Percentiles rank a stretch among this genome's conserved stretches.
phyloP scores from a whole-genome alignment of 2,113 vertebrate genomes.

The Myocastor coypus region DNA sequence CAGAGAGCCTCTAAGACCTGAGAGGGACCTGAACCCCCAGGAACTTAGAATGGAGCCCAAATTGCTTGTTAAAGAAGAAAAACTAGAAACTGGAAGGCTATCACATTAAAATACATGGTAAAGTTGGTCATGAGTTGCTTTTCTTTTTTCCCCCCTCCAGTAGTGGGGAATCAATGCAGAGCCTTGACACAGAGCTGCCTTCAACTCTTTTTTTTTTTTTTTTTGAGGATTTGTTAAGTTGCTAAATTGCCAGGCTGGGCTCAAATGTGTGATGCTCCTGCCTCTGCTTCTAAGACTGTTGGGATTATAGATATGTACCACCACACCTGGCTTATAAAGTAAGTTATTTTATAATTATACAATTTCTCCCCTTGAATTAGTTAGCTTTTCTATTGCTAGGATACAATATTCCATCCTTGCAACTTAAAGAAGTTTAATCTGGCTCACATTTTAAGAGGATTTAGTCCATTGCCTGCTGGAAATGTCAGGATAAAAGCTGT shows the following conservation, averaged over 20 bases:
- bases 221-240: background rate
- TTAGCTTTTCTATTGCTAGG: background rate
- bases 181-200: background rate
- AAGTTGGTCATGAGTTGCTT: background rate
- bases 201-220: background rate
- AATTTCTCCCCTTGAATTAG: background rate
- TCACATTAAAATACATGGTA: background rate
- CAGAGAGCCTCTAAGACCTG: accelerated
- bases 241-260: background rate
- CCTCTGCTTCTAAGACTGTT: background rate
- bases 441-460: background rate
- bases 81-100: background rate
- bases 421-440: background rate
- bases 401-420: too few species aligned
- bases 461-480: background rate
- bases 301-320: background rate
- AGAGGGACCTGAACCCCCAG: background rate
- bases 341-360: accelerated
- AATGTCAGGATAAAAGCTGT: background rate
- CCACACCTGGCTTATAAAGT: background rate
- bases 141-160: background rate
- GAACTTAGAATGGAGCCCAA: background rate
- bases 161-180: background rate
- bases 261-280: background rate
- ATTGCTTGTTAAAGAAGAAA: too few species aligned